Evolutionary conservation across 1,140 invertebrate genomes (phyloP).

Genomic region (Ceratitis capitata): DNA sequence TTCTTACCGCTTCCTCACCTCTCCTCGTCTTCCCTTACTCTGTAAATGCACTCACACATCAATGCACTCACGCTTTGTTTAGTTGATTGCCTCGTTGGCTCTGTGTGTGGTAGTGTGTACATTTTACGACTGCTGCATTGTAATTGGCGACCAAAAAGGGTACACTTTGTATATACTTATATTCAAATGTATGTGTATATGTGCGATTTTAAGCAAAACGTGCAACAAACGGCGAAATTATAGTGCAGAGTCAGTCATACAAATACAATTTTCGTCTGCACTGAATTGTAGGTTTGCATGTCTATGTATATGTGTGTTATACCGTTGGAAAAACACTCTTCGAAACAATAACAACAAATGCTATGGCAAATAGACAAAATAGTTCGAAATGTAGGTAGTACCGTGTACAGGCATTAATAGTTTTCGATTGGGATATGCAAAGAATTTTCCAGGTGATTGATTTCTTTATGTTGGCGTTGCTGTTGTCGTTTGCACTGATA

Average conservation of each 20-base stretch:
- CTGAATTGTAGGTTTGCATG: no score
- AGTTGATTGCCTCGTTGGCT: not conserved
- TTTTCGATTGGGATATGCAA: not conserved
- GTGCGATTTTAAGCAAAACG: not conserved
- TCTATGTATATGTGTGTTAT: not conserved
- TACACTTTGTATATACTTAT: not conserved
- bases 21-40: not conserved
- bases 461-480: slow-evolving; percentile 6
- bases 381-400: not conserved
- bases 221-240: not conserved
- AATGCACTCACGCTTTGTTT: not conserved
- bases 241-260: not conserved
- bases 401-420: not conserved
- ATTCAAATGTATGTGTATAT: not conserved
- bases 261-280: not conserved
- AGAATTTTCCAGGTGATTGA: slow-evolving; percentile 31
- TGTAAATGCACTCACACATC: not conserved
- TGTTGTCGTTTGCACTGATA: not conserved
- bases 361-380: not conserved
- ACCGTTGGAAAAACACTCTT: no score
- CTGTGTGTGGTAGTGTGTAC: not conserved
- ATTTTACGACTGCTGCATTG: not conserved
- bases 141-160: not conserved
- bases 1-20: not conserved
- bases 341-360: not conserved